Evolutionary conservation across 2,797 vertebrate species (phyloP).

Genomic region (Percopsis omiscomaycus): DNA sequence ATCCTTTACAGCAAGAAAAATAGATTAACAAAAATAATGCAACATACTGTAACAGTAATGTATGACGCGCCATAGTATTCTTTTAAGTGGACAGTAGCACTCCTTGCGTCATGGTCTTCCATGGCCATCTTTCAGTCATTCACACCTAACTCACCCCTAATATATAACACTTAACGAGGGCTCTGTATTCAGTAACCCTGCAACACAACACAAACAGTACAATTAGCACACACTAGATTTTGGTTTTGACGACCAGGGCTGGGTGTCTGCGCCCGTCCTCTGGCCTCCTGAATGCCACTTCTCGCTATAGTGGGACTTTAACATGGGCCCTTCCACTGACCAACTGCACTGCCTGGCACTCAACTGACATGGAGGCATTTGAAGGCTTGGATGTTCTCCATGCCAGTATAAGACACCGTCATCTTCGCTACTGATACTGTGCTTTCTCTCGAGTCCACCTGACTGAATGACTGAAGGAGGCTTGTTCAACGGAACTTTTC

Average conservation of each 20-base stretch:
- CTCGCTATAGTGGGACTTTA: slow-evolving; percentile 79
- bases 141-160: slow-evolving; percentile 32
- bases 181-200: background rate
- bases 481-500: slow-evolving; percentile 62
- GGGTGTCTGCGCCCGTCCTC: slow-evolving; percentile 7
- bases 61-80: slow-evolving; percentile 57
- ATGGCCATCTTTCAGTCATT: slow-evolving; percentile 78
- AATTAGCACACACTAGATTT: slow-evolving; percentile 30
- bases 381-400: slow-evolving; percentile 84
- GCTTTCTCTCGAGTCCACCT: slow-evolving; percentile 28
- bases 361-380: slow-evolving; percentile 76
- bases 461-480: slow-evolving; percentile 80
- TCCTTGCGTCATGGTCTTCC: slow-evolving; percentile 42
- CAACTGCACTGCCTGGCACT: slow-evolving; percentile 74
- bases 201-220: slow-evolving; percentile 19
- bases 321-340: slow-evolving; percentile 67
- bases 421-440: slow-evolving; percentile 49
- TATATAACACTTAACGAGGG: slow-evolving; percentile 19
- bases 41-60: slow-evolving; percentile 60
- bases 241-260: slow-evolving; percentile 19
- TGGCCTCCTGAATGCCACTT: slow-evolving; percentile 76
- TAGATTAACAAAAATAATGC: slow-evolving; percentile 71
- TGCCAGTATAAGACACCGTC: slow-evolving; percentile 69
- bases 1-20: slow-evolving; percentile 73
- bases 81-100: slow-evolving; percentile 62